Conservation (phyloP, 1,140 invertebrate species). For the Epicauta chinensis region DNA sequence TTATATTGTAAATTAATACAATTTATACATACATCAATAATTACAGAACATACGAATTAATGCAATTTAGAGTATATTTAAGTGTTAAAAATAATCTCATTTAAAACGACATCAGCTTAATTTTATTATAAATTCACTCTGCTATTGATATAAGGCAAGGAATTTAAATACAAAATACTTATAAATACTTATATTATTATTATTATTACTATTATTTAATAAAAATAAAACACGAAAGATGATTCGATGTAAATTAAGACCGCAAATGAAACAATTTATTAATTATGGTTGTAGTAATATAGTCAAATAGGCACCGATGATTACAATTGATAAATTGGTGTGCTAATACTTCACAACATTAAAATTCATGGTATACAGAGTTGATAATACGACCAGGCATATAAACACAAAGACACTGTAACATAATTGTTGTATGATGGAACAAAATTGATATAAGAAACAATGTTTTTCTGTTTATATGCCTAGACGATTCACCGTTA, state of each 20-base stretch:
- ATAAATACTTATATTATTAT: background rate
- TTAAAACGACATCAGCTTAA: constrained; percentile 10
- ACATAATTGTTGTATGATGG: too few species aligned
- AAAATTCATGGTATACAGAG: background rate
- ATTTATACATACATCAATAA: constrained; percentile 2
- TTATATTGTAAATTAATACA: too few species aligned
- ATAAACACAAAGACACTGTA: too few species aligned
- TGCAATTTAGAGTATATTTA: background rate
- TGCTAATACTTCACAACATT: constrained; percentile 8
- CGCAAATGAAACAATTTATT: constrained; percentile 2
- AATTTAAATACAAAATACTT: constrained; percentile 8
- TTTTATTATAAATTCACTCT: constrained; percentile 8
- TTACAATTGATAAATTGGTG: constrained; percentile 15
- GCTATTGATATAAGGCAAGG: constrained; percentile 14
- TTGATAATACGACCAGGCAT: too few species aligned
- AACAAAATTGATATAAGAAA: too few species aligned
- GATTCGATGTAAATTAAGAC: constrained; percentile 15
- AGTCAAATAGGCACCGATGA: constrained; percentile 13
- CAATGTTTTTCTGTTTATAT: too few species aligned
- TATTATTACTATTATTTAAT: too few species aligned
- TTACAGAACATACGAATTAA: too few species aligned
- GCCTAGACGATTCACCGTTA: too few species aligned
- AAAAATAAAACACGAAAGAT: constrained; percentile 11
- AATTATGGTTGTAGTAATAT: background rate
- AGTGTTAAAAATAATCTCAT: constrained; percentile 13